Evolutionary conservation across 1,140 invertebrate genomes (phyloP).

Genomic region (Drosophila eugracilis): DNA sequence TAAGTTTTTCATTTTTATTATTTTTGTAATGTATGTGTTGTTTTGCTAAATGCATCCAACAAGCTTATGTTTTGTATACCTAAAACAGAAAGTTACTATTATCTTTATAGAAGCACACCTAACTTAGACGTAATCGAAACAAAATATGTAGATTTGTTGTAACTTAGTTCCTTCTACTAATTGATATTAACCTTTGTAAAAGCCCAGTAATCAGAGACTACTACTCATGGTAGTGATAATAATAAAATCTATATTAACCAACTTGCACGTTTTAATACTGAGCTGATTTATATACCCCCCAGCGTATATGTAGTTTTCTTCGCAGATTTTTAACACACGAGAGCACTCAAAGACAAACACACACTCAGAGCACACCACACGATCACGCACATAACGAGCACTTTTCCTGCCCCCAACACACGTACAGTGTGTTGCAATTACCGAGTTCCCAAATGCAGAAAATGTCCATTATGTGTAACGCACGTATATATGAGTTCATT

Average conservation of each 20-base stretch:
- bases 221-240: conserved; percentile 40
- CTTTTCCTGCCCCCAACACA: conserved; percentile 38
- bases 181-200: conserved; percentile 53
- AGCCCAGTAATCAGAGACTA: conserved; percentile 46
- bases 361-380: too few species aligned
- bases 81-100: conserved; percentile 15
- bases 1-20: conserved; percentile 56
- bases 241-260: conserved; percentile 74
- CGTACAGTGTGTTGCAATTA: conserved; percentile 28
- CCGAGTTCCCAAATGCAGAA: conserved; percentile 53
- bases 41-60: conserved; percentile 45
- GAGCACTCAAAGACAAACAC: conserved; percentile 36
- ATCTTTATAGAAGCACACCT: conserved; percentile 18
- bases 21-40: conserved; percentile 51
- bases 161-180: conserved; percentile 44
- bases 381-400: conserved; percentile 38
- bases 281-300: conserved; percentile 40
- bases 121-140: conserved; percentile 37
- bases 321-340: conserved; percentile 40
- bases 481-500: conserved; percentile 70
- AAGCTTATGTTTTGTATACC: conserved; percentile 40
- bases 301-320: conserved; percentile 50
- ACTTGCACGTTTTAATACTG: conserved; percentile 72
- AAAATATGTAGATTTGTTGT: conserved; percentile 39
- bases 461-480: conserved; percentile 53